Percentiles rank a stretch among this genome's conserved stretches.
Conservation (phyloP, 1,140 invertebrate species). For the Apis laboriosa region DNA sequence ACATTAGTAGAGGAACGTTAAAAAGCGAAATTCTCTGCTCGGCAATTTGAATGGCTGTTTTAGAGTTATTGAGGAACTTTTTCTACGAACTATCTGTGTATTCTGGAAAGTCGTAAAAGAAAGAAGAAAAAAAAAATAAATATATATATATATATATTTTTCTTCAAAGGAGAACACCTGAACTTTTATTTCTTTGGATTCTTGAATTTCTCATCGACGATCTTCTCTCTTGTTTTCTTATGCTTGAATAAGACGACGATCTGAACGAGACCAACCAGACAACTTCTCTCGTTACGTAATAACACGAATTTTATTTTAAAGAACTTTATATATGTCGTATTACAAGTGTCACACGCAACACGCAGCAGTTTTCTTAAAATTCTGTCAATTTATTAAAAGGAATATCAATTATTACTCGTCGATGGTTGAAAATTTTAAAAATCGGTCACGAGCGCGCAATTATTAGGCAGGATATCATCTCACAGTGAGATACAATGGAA, state of each 20-base stretch:
- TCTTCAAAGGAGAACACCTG: background rate
- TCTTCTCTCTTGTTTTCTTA: no score
- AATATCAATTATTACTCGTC: background rate
- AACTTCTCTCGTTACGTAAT: no score
- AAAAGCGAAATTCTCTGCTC: background rate
- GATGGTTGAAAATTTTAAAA: background rate
- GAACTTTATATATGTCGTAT: no score
- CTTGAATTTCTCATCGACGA: no score
- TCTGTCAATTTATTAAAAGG: no score
- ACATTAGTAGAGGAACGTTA: background rate
- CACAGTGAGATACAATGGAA: background rate
- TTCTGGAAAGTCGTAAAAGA: background rate
- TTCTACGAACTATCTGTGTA: background rate
- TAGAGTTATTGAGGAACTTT: background rate
- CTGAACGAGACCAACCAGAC: no score
- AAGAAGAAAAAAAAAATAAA: no score
- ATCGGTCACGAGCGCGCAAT: background rate
- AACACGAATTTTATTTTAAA: no score
- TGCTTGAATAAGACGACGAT: no score
- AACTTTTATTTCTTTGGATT: background rate
- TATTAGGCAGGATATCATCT: background rate
- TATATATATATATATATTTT: background rate
- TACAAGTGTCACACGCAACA: no score
- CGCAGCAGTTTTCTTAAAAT: no score
- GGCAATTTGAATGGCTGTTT: background rate